Evolutionary conservation across 1,140 invertebrate species (phyloP), one percentile per base, ranked within the genome.

Genomic region (Drosophila nannoptera): DNA sequence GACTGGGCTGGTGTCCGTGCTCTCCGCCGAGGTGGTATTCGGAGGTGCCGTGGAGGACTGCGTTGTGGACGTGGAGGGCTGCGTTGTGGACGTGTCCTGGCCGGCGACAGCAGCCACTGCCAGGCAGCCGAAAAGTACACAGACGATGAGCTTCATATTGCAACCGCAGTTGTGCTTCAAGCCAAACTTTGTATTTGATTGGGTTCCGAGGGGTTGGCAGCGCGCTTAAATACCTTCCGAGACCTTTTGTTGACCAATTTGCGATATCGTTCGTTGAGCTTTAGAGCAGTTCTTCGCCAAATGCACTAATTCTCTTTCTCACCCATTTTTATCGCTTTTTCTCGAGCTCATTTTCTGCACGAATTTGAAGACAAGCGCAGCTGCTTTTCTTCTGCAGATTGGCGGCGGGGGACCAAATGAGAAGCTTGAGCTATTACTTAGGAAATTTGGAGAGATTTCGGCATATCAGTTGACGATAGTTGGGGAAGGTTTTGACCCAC

Each of bases 151-250:
- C 59, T 14, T 43, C 74, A 77, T 77, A 11, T 61, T 16, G 12
- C 12, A 22, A 3, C 3, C 42, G 16, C 40, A n/a, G 42, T 33
- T 22, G 36, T 7, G 59, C 7, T 46, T 42, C 7, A 11, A 36
- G 22, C 22, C n/a, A 16, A 69, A 42, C 14, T 16, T 11, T 31
- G 5, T 52, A 32, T 14, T 66, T 5, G 48, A 76, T 45, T 76
- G 73, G 2, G 6, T 31, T 75, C 50, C 5, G 4, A 4, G 31
- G 43, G 16, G 38, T 53, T 53, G 40, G 9, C 52, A 31, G 50
- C n/a, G 14, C 2, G 50, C 61, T 76, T 76, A 76, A 71, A 62
- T 76, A 76, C 32, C 33, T 36, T 60, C 36, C 33, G 12, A 50
- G 9, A 43, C 4, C 16, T 22, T 46, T 58, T 36, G 50, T 53